A percentile compares a stretch with the other conserved stretches of the same genome.
phyloP scores from a whole-genome alignment of 2,113 vertebrate genomes.

The Bostrychus sinensis region DNA sequence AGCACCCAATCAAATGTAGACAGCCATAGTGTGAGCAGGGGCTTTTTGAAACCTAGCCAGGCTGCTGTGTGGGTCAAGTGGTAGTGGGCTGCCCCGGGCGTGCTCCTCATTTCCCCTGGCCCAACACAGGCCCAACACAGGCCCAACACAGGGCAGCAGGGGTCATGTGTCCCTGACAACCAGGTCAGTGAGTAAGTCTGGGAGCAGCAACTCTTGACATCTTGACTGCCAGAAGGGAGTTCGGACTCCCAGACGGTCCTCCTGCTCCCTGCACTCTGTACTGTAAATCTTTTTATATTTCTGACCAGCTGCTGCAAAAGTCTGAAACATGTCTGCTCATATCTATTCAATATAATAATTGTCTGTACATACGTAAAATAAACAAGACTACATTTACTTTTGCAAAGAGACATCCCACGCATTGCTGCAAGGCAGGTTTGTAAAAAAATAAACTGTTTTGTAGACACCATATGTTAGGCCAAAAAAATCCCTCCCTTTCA shows the following conservation, averaged over 20 bases:
- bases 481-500: constrained; percentile 44
- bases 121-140: constrained; percentile 9
- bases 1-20: constrained; percentile 32
- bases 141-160: constrained; percentile 19
- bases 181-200: constrained; percentile 44
- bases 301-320: constrained; percentile 10
- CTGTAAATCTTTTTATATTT: constrained; percentile 17
- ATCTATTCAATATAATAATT: background rate
- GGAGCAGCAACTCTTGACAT: constrained; percentile 56
- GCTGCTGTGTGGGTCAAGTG: constrained; percentile 26
- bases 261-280: constrained; percentile 4
- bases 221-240: constrained; percentile 57
- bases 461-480: constrained; percentile 58
- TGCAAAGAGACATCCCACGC: constrained; percentile 22
- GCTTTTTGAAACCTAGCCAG: constrained; percentile 7
- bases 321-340: constrained; percentile 11
- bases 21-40: constrained; percentile 4
- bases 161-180: constrained; percentile 44
- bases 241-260: constrained; percentile 25
- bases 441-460: constrained; percentile 30
- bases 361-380: background rate
- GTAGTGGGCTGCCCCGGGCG: constrained; percentile 17
- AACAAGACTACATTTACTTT: no score
- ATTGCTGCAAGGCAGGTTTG: constrained; percentile 27
- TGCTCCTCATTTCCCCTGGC: constrained; percentile 19